A percentile compares a stretch with the other conserved stretches of the same genome.
phyloP scores from a whole-genome alignment of 2,888 invertebrate species.

The Stramonita haemastoma region DNA sequence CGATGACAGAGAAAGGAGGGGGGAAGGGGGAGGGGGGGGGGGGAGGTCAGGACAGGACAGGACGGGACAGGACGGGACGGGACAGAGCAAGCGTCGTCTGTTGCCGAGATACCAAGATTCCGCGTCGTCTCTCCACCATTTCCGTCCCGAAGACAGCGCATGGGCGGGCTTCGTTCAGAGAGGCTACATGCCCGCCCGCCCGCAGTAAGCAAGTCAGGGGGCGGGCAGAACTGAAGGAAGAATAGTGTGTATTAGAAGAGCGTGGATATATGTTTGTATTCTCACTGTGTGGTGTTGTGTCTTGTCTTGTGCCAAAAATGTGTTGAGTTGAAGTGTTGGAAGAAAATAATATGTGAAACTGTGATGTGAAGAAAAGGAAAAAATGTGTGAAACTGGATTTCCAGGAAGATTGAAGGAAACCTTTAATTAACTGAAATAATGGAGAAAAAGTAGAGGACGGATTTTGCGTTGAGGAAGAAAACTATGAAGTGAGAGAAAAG shows the following conservation, averaged over 20 bases:
- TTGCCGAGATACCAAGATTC: constrained; percentile 34
- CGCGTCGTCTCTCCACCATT: constrained; percentile 23
- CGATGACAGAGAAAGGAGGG: neutral
- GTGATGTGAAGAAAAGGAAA: neutral
- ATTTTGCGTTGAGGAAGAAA: no score
- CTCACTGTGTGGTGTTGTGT: no score
- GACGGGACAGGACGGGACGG: neutral
- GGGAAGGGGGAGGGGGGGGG: no score
- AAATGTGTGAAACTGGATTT: neutral
- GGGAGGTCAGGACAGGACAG: no score
- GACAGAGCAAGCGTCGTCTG: neutral
- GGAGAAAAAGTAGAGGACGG: neutral
- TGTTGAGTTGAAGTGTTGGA: neutral
- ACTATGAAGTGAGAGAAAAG: no score
- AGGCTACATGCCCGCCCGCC: neutral
- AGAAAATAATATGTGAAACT: neutral
- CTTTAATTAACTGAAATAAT: neutral
- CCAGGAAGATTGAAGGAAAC: neutral
- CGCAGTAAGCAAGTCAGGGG: no score
- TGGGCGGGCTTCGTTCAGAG: neutral
- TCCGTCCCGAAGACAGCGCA: neutral
- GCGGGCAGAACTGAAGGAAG: no score
- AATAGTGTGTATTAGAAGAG: no score
- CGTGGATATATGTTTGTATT: no score
- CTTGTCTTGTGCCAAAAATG: no score